These are phyloP conservation scores for Fabriciana adippe DNA, from an alignment of 2,888 invertebrate genomes.

Conservation along the genomic window DNA sequence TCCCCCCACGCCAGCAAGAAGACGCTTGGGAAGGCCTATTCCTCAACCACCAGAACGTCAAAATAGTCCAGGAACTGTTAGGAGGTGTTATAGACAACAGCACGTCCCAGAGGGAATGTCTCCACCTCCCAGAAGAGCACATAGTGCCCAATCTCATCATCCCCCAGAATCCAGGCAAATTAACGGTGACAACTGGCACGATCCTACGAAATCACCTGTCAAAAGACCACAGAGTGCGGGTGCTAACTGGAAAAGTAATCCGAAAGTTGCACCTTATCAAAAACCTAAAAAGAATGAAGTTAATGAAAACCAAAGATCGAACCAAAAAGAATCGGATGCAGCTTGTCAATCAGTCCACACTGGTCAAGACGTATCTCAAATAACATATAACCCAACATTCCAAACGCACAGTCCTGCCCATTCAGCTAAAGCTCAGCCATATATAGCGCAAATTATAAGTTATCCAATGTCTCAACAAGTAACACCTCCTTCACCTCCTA, in stretches of 20 bases:
- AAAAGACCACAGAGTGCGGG: slow-evolving; percentile 75
- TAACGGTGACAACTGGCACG: slow-evolving; percentile 73
- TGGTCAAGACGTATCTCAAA: slow-evolving; percentile 70
- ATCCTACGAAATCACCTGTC: slow-evolving; percentile 69
- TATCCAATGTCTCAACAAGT: slow-evolving; percentile 77
- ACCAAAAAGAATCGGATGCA: slow-evolving; percentile 53
- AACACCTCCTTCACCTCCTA: slow-evolving; percentile 71
- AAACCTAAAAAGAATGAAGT: slow-evolving; percentile 68
- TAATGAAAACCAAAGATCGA: slow-evolving; percentile 60
- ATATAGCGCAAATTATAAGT: slow-evolving; percentile 75
- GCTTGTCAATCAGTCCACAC: slow-evolving; percentile 46
- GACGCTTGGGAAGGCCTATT: slow-evolving; percentile 59
- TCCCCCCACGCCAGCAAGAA: slow-evolving; percentile 67
- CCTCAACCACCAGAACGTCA: slow-evolving; percentile 68
- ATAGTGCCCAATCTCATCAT: slow-evolving; percentile 68
- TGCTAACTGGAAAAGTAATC: slow-evolving; percentile 71
- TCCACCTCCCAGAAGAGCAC: slow-evolving; percentile 67
- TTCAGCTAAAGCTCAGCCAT: slow-evolving; percentile 67
- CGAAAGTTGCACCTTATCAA: slow-evolving; percentile 71
- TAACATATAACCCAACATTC: slow-evolving; percentile 79
- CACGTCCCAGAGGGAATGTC: slow-evolving; percentile 71
- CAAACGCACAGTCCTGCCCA: slow-evolving; percentile 79
- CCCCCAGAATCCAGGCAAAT: slow-evolving; percentile 59
- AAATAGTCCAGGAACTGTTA: slow-evolving; percentile 63
- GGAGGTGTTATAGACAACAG: slow-evolving; percentile 64